A percentile compares a stretch with the other conserved stretches of the same genome.
Conservation (phyloP, 2,888 invertebrate species). For the Chaitophorus viminalis region DNA sequence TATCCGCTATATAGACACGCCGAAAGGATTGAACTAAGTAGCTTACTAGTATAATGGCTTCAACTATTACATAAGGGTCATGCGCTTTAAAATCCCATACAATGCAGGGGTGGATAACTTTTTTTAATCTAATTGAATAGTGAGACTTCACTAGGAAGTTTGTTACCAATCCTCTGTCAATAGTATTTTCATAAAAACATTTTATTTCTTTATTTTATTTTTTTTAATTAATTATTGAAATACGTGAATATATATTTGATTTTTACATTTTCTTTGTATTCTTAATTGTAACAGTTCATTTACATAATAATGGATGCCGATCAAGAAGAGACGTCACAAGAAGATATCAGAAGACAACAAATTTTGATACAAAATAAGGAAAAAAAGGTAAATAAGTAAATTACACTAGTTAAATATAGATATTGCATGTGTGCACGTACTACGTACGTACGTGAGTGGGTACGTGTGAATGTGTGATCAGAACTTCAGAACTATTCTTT, state of each 20-base stretch:
- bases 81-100: slow-evolving; percentile 38
- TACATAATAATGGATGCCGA: not conserved
- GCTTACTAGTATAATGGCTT: slow-evolving; percentile 56
- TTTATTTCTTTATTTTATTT: not conserved
- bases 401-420: too few relatives aligned
- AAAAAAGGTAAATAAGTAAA: slow-evolving; percentile 24
- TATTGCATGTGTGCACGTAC: too few relatives aligned
- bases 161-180: not conserved
- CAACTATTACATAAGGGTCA: slow-evolving; percentile 54
- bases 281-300: not conserved
- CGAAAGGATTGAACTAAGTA: slow-evolving; percentile 39
- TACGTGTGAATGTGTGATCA: too few relatives aligned
- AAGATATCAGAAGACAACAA: slow-evolving; percentile 23
- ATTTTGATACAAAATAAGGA: slow-evolving; percentile 28
- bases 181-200: not conserved
- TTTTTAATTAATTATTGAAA: not conserved
- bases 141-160: not conserved
- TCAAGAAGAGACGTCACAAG: not conserved
- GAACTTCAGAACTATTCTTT: too few relatives aligned
- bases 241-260: not conserved
- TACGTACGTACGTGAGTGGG: too few relatives aligned
- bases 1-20: not conserved
- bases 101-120: not conserved
- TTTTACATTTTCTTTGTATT: not conserved
- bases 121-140: slow-evolving; percentile 34